Base-by-base conservation (phyloP, 2,113 vertebrate genomes). In the Megaceryle maxima region DNA sequence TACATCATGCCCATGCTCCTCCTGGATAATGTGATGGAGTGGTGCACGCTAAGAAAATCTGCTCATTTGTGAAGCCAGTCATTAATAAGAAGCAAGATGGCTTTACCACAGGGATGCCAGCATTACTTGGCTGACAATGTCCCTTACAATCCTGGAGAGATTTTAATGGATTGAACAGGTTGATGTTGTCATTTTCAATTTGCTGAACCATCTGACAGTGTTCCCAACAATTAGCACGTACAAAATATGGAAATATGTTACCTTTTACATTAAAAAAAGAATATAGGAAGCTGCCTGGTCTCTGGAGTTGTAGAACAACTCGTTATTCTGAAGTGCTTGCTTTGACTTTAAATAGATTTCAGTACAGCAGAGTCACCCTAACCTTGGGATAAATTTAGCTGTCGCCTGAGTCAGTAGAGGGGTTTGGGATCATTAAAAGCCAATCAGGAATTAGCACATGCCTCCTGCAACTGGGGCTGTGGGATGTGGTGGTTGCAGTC, bases 141-240 rank as follows among this genome's bases (percentile, higher is more conserved):
- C 96, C 92, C 88, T 91, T 90, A 94, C 13, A 11, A 80, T 97
- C 94, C 96, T 93, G 97, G 93, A 97, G 96, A 97, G 90, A 96
- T 92, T 96, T 94, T 97, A 97, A 96, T 92, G 96, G 95, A 90
- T 94, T 56, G 92, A 98, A 87, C 98, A 97, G 98, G 96, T 97
- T 98, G 97, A 97, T 92, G 84, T 97, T 98, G 98, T 98, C 98
- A 97, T 96, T 97, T 98, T 95, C 97, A 97, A 98, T 98, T 98
- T 98, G 96, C 90, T 20, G 28, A 97, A 78, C 91, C 94, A 96
- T 98, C 92, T 70, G 97, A 98, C 96, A 88, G 92, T 29, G 90
- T 96, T 98, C 96, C 95, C 78, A 97, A 96, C 97, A 98, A 98
- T 98, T 98, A 98, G 74, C 94, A 96, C 41, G 13, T 95, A 93